Evolutionary conservation across 53 echinoderm and acorn worm species (phyloP).

Genomic region (Paracentrotus lividus): DNA sequence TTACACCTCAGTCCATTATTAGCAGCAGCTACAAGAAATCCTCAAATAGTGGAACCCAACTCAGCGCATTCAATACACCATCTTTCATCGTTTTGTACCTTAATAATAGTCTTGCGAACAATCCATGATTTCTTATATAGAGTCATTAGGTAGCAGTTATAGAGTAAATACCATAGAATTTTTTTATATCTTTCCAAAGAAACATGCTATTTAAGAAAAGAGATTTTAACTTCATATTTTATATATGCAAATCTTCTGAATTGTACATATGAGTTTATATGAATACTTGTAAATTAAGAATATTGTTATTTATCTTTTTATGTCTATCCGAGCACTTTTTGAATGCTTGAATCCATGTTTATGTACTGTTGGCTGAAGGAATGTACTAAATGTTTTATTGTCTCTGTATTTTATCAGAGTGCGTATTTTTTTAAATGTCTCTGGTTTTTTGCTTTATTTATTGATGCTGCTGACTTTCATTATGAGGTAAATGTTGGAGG

Average conservation of each 20-base stretch:
- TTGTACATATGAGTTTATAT: slow-evolving; percentile 70
- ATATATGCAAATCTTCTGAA: slow-evolving; percentile 64
- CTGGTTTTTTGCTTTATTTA: no score
- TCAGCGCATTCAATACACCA: slow-evolving; percentile 43
- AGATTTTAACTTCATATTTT: slow-evolving; percentile 64
- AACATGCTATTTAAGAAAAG: slow-evolving; percentile 64
- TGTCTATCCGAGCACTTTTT: slow-evolving; percentile 1
- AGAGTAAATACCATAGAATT: neutral
- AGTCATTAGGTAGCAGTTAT: slow-evolving; percentile 59
- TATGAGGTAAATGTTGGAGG: no score
- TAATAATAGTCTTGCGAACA: slow-evolving; percentile 50
- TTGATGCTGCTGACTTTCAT: no score
- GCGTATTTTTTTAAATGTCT: neutral
- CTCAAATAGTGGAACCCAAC: slow-evolving; percentile 61
- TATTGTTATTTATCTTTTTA: slow-evolving; percentile 57
- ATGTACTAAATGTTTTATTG: neutral
- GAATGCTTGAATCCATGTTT: neutral
- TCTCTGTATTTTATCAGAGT: neutral
- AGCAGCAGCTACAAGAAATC: slow-evolving; percentile 79
- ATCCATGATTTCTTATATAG: neutral
- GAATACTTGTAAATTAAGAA: slow-evolving; percentile 59
- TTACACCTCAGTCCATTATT: slow-evolving; percentile 84
- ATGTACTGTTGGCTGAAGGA: slow-evolving; percentile 40
- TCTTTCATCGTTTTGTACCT: slow-evolving; percentile 30
- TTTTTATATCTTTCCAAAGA: slow-evolving; percentile 69